Conservation (phyloP, 1,140 invertebrate species). For the Caenorhabditis latens region DNA sequence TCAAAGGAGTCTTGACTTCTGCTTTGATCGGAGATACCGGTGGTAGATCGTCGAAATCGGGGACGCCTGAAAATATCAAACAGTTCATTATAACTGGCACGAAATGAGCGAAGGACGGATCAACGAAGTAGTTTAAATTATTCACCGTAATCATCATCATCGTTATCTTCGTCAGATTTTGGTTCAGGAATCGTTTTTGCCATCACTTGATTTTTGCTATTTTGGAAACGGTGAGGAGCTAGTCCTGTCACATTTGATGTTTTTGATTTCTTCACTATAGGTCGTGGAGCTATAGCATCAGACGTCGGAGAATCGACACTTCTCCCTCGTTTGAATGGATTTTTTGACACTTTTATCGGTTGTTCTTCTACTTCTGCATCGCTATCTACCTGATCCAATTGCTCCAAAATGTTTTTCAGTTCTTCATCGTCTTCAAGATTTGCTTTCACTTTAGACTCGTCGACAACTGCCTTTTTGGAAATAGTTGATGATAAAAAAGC, state of each 20-base stretch:
- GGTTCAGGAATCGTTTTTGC: not conserved
- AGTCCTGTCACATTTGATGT: not conserved
- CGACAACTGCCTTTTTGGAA: not conserved
- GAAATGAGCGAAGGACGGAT: too few relatives aligned
- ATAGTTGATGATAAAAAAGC: not conserved
- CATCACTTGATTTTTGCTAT: not conserved
- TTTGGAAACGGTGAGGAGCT: not conserved
- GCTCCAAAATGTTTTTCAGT: constrained; percentile 55
- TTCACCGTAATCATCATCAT: constrained; percentile 6
- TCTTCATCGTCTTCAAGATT: constrained; percentile 59
- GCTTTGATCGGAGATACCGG: not conserved
- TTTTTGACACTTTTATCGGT: not conserved
- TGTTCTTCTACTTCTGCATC: constrained; percentile 26
- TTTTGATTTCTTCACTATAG: constrained; percentile 32
- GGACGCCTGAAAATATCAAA: constrained; percentile 28
- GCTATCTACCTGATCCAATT: not conserved
- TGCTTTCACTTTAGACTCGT: constrained; percentile 40
- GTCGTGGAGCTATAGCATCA: constrained; percentile 21
- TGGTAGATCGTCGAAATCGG: constrained; percentile 30
- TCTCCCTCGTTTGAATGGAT: constrained; percentile 42
- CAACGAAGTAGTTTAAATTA: not conserved
- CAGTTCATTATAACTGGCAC: too few relatives aligned
- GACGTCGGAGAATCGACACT: not conserved
- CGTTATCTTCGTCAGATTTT: not conserved
- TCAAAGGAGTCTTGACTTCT: not conserved